Evolutionary conservation across 1,140 invertebrate genomes (phyloP).

Genomic region (Drosophila subpulchrella): DNA sequence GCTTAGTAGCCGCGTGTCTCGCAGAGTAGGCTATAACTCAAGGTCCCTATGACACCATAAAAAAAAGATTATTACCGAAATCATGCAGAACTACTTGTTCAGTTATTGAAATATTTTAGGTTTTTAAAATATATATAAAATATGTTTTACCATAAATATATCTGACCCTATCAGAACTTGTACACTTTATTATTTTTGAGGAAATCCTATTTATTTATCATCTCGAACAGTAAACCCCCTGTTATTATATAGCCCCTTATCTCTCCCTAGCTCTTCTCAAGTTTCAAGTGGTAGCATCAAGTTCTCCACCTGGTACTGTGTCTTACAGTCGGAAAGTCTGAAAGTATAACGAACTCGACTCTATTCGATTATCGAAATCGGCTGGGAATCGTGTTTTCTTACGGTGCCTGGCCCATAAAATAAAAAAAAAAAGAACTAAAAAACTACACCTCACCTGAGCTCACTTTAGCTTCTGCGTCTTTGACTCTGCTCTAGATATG

Average conservation of each 20-base stretch:
- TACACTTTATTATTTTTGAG: too few species aligned
- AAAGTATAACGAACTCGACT: not conserved
- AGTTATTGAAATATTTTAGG: too few species aligned
- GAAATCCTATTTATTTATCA: not conserved
- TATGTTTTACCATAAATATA: too few species aligned
- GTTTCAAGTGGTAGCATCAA: not conserved
- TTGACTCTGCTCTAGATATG: constrained; percentile 37
- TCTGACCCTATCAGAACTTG: too few species aligned
- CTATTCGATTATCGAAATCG: constrained; percentile 28
- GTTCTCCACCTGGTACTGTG: not conserved
- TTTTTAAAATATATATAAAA: too few species aligned
- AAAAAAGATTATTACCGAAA: not conserved
- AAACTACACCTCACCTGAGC: constrained; percentile 10
- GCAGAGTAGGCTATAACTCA: constrained; percentile 9
- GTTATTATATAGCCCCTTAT: not conserved
- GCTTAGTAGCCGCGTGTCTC: constrained; percentile 49
- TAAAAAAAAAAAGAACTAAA: constrained; percentile 7
- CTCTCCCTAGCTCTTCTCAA: not conserved
- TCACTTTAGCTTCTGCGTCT: constrained; percentile 21
- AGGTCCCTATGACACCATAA: not conserved
- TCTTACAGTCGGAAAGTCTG: not conserved
- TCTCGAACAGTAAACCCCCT: not conserved
- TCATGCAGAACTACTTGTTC: too few species aligned
- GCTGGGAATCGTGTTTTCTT: constrained; percentile 23
- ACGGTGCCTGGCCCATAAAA: constrained; percentile 17